A percentile compares a stretch with the other conserved stretches of the same genome.
Evolutionary conservation across 2,888 invertebrate species (phyloP).

Genomic region (Ormyrus rosae): DNA sequence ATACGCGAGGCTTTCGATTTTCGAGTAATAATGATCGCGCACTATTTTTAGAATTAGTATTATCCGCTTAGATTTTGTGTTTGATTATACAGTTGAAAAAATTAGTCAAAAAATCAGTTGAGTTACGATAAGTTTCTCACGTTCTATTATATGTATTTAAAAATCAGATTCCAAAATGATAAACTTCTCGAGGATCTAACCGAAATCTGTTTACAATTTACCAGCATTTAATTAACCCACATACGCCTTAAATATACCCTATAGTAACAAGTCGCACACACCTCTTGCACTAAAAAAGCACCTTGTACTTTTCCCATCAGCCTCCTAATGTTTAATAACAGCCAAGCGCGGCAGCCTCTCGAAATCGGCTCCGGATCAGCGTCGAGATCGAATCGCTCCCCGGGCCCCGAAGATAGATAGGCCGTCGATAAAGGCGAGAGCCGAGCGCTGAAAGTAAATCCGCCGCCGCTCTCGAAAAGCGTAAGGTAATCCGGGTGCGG

Average conservation of each 20-base stretch:
- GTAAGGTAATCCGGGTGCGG: slow-evolving; percentile 41
- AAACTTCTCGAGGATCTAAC: neutral
- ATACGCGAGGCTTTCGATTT: too few relatives aligned
- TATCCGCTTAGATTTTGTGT: too few relatives aligned
- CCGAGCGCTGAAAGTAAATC: neutral
- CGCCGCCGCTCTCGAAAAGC: slow-evolving; percentile 38
- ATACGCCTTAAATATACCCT: neutral
- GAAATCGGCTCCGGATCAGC: slow-evolving; percentile 18
- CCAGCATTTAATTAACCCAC: too few relatives aligned
- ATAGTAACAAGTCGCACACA: neutral
- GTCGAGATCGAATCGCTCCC: neutral
- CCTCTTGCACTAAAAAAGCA: neutral
- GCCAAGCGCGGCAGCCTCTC: neutral
- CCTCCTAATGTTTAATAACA: slow-evolving; percentile 16
- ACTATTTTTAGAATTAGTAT: too few relatives aligned
- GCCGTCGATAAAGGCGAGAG: slow-evolving; percentile 16
- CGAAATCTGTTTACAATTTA: neutral
- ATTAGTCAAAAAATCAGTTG: too few relatives aligned
- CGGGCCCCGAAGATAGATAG: neutral
- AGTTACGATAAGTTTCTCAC: too few relatives aligned
- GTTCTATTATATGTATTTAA: too few relatives aligned
- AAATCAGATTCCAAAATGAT: too few relatives aligned
- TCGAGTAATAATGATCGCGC: too few relatives aligned
- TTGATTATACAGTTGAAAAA: too few relatives aligned
- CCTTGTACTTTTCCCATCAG: slow-evolving; percentile 22